Percentiles rank a stretch among this genome's conserved stretches.
Evolutionary conservation across 2,113 vertebrate genomes (phyloP).

Genomic region (Syngnathoides biaculeatus): DNA sequence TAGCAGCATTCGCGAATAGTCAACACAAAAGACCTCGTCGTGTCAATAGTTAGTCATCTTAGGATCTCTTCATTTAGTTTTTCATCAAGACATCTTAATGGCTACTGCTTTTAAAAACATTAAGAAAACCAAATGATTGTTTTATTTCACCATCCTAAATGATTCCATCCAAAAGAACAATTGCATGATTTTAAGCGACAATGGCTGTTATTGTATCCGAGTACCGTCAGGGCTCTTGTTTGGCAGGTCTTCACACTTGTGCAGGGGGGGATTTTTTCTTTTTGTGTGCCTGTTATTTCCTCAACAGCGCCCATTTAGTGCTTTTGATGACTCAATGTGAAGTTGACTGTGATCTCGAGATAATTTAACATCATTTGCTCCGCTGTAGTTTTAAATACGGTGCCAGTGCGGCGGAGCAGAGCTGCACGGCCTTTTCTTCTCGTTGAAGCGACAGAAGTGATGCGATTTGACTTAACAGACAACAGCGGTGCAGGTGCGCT

Average conservation of each 20-base stretch:
- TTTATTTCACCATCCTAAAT: not conserved
- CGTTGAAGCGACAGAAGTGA: constrained; percentile 23
- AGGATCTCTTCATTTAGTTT: constrained; percentile 5
- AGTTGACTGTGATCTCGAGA: constrained; percentile 20
- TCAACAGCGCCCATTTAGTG: constrained; percentile 15
- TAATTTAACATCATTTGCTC: constrained; percentile 27
- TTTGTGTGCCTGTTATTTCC: constrained; percentile 8
- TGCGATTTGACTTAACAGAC: constrained; percentile 26
- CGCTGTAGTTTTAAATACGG: constrained; percentile 15
- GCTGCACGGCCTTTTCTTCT: not conserved
- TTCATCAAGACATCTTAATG: not conserved
- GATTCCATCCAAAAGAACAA: not conserved
- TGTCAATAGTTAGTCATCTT: not conserved
- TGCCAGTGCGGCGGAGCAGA: constrained; percentile 12
- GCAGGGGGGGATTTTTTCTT: constrained; percentile 11
- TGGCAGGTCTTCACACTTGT: constrained; percentile 3
- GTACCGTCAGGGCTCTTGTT: constrained; percentile 6
- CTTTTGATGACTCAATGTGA: constrained; percentile 22
- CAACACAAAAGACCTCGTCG: not conserved
- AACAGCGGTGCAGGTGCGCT: constrained; percentile 22
- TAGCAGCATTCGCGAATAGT: not conserved
- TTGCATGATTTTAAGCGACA: not conserved
- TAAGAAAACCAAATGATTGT: not conserved
- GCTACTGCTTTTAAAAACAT: constrained; percentile 8
- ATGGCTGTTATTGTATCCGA: not conserved